Conservation (phyloP, 2,113 vertebrate species). For the Tor tambroides region DNA sequence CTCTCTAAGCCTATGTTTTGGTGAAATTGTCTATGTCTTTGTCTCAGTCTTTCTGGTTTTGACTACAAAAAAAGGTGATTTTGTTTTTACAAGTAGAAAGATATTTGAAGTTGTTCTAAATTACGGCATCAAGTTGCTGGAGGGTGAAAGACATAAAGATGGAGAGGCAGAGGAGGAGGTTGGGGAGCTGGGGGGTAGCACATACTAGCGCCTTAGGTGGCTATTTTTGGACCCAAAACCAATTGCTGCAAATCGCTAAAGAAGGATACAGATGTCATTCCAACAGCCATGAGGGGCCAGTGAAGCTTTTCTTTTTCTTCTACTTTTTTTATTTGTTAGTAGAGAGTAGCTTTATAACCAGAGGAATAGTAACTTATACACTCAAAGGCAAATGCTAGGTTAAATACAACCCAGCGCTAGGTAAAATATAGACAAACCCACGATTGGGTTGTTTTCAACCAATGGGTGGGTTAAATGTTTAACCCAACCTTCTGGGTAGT, state of each 20-base stretch:
- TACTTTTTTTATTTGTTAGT: not conserved
- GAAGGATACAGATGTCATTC: constrained; percentile 68
- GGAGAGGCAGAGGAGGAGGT: constrained; percentile 48
- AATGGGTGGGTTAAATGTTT: too few species aligned
- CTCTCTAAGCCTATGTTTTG: not conserved
- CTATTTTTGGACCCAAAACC: constrained; percentile 74
- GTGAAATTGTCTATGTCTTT: constrained; percentile 1
- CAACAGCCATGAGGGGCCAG: constrained; percentile 44
- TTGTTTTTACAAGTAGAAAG: not conserved
- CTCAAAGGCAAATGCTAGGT: too few species aligned
- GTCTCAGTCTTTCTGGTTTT: not conserved
- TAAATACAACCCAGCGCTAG: too few species aligned
- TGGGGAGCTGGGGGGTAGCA: constrained; percentile 40
- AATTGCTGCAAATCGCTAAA: constrained; percentile 68
- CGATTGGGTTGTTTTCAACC: too few species aligned
- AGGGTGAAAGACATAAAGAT: constrained; percentile 38
- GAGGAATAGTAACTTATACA: too few species aligned
- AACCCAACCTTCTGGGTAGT: too few species aligned
- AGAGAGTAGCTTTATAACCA: too few species aligned
- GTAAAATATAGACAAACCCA: too few species aligned
- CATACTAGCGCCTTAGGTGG: constrained; percentile 58
- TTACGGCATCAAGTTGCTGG: constrained; percentile 67
- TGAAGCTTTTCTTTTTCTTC: not conserved
- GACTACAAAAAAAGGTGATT: constrained; percentile 9
- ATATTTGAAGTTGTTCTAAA: constrained; percentile 18